phyloP scores from a whole-genome alignment of 1,140 invertebrate genomes.

The Nixonia krombeini region DNA sequence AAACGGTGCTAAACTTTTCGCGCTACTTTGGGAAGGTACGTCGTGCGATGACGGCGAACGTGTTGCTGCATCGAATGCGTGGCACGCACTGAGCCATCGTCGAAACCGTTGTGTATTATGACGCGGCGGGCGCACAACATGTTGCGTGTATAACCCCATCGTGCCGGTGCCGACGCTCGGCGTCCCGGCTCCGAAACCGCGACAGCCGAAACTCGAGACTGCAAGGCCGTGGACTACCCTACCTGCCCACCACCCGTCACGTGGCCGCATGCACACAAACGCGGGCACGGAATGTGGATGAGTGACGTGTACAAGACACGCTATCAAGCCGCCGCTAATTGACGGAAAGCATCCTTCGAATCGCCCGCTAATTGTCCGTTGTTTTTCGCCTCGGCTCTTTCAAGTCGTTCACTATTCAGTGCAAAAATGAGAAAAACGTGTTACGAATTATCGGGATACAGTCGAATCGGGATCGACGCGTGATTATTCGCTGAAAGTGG shows the following conservation, averaged over 20 bases:
- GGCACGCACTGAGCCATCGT: slow-evolving; percentile 54
- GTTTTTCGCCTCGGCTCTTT: no score
- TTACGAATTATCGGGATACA: no score
- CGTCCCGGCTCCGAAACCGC: slow-evolving; percentile 53
- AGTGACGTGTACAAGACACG: not conserved
- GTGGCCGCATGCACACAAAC: slow-evolving; percentile 62
- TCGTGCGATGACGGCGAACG: slow-evolving; percentile 18
- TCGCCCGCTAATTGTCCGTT: not conserved
- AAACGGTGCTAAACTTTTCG: no score
- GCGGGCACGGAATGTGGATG: slow-evolving; percentile 53
- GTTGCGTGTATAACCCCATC: slow-evolving; percentile 52
- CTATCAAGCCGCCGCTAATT: slow-evolving; percentile 7
- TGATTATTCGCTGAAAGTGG: no score
- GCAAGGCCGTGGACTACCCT: slow-evolving; percentile 55
- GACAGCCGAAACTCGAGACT: slow-evolving; percentile 57
- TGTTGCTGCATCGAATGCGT: slow-evolving; percentile 57
- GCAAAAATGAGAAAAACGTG: no score
- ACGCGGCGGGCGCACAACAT: slow-evolving; percentile 32
- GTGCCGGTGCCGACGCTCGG: slow-evolving; percentile 64
- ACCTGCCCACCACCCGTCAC: slow-evolving; percentile 65
- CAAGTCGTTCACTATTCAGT: no score
- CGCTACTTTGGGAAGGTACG: no score
- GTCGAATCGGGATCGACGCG: no score
- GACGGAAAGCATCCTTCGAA: no score
- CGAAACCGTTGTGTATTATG: slow-evolving; percentile 23